Evolutionary conservation across 2,797 vertebrate genomes (phyloP).

Genomic region (Numenius phaeopus): DNA sequence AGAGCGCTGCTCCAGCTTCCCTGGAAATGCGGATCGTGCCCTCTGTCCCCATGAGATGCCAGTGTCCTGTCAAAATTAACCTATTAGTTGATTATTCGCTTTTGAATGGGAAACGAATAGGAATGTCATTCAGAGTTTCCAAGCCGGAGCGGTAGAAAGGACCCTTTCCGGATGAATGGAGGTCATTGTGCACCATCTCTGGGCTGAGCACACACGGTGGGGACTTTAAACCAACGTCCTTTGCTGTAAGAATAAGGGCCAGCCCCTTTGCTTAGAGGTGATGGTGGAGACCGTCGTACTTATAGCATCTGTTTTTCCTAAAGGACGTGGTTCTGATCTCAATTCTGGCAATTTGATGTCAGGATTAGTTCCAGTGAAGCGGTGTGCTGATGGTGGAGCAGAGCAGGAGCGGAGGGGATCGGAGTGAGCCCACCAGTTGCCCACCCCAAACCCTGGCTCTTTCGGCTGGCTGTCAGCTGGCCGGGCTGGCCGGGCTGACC

Average conservation of each 20-base stretch:
- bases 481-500: not conserved
- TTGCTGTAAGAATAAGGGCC: not conserved
- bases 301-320: not conserved
- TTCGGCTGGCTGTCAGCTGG: not conserved
- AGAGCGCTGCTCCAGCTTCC: not conserved
- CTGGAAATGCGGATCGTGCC: not conserved
- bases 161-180: not conserved
- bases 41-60: slow-evolving; percentile 26
- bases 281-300: not conserved
- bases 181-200: slow-evolving; percentile 1
- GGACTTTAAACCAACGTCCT: not conserved
- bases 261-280: not conserved
- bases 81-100: slow-evolving; percentile 39
- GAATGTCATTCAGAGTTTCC: slow-evolving; percentile 1
- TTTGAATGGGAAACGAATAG: slow-evolving; percentile 25
- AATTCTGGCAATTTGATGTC: not conserved
- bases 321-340: not conserved
- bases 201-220: not conserved
- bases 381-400: not conserved
- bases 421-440: rapidly evolving
- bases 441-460: rapidly evolving
- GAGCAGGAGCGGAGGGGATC: not conserved
- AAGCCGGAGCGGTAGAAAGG: slow-evolving; percentile 31
- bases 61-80: slow-evolving; percentile 51
- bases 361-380: not conserved